Evolutionary conservation across 2,888 invertebrate genomes (phyloP), one percentile per base, ranked within the genome.

Genomic region (Palloptera scutellata): DNA sequence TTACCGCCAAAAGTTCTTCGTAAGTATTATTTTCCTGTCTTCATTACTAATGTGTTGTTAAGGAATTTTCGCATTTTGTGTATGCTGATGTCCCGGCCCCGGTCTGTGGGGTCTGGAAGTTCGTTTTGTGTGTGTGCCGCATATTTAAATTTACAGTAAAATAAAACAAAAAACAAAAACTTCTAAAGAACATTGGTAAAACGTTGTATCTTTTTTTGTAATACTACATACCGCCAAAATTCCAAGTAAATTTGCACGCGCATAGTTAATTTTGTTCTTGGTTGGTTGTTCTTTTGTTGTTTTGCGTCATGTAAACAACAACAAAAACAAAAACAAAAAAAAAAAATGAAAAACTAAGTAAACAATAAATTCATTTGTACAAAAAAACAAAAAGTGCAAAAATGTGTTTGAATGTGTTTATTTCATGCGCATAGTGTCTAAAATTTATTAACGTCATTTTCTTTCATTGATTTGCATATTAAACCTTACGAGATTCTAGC

Each of bases 391-490:
- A 17, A 17, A 17, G 53, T 53, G 53, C 53, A 19, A 19, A 53
- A 53, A 53, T 53, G 13, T 19, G 13, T 8, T 15, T 48, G 12
- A 5, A 12, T 48, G 15, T 15, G 12, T n/a, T 48, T 48, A 15
- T 52, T 30, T 17, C 57, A 40, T 20, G 30, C 12, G 40, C 53
- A 3, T 20, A 48, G 64, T 68, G 68, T 42, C 45, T 60, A 54
- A 68, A 65, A 68, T 68, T 68, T 68, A 68, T 68, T 64, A 68
- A 64, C 68, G 57, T 45, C 62, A 69, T 62, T 65, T 68, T 59
- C 30, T 59, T 62, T 64, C 68, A 69, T 66, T 69, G 68, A 69
- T 69, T 69, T 69, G 68, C 68, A 66, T 69, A 66, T 66, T 62
- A 60, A n/a, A 15, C 58, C 13, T 54, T 55, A 40, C 54, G 10